Conservation (phyloP, 2,113 vertebrate genomes). For the Odobenus rosmarus region DNA sequence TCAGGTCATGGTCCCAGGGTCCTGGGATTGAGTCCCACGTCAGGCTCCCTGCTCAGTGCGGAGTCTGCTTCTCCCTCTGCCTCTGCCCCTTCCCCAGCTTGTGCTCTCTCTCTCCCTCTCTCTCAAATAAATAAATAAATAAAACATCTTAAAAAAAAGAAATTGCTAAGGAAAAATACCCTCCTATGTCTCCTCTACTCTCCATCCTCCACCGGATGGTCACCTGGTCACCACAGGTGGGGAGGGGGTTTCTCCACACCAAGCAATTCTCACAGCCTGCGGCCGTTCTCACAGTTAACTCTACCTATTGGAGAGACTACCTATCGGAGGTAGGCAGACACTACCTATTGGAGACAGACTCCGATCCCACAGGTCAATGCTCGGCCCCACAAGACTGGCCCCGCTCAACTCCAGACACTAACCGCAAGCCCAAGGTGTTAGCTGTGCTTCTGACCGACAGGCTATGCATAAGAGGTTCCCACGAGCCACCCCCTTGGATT, state of each 20-base stretch:
- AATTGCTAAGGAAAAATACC: neutral
- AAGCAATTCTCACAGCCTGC: neutral
- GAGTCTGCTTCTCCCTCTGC: neutral
- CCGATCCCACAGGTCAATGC: neutral
- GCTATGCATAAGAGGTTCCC: neutral
- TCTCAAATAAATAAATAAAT: neutral
- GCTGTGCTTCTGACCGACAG: neutral
- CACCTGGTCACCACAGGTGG: no score
- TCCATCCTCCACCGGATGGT: neutral
- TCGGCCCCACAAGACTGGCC: neutral
- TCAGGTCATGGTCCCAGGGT: neutral
- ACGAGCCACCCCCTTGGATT: neutral
- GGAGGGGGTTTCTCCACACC: neutral
- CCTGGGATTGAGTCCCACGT: neutral
- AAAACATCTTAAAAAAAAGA: neutral
- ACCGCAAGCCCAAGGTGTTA: neutral
- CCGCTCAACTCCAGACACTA: neutral
- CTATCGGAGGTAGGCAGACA: neutral
- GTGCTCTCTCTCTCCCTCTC: neutral
- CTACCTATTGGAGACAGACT: neutral
- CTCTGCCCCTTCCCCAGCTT: neutral
- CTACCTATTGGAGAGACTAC: no score
- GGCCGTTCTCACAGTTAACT: neutral
- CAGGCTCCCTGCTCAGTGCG: neutral
- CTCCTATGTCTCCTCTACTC: neutral